These are phyloP conservation scores for Fissipunctia ypsillon DNA, from an alignment of 2,888 invertebrate species.

Conservation along the genomic window DNA sequence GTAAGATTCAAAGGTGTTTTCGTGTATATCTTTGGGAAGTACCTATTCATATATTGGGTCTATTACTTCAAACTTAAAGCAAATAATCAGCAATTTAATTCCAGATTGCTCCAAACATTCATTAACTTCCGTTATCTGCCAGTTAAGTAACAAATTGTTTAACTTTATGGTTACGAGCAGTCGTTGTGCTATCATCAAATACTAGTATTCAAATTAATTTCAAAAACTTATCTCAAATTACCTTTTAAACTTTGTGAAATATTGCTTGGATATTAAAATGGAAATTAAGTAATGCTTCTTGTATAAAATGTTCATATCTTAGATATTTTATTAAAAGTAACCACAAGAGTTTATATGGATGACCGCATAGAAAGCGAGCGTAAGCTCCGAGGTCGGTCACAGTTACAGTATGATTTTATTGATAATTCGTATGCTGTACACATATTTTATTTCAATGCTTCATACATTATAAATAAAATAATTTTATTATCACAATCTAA, in stretches of 20 bases:
- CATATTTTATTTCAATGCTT: not conserved
- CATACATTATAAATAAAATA: not conserved
- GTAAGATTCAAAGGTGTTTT: not conserved
- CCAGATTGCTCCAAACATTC: constrained; percentile 39
- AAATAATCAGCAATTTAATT: constrained; percentile 38
- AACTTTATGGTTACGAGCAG: constrained; percentile 55
- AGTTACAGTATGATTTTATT: constrained; percentile 8
- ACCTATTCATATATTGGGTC: constrained; percentile 20
- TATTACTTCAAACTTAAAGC: constrained; percentile 29
- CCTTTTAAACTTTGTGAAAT: constrained; percentile 39
- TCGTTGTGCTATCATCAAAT: constrained; percentile 44
- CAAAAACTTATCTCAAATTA: constrained; percentile 40
- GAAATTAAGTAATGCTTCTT: constrained; percentile 4
- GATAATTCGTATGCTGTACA: not conserved
- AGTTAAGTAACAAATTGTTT: constrained; percentile 61
- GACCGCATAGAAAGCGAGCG: constrained; percentile 22
- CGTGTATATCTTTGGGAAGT: not conserved
- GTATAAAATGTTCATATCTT: constrained; percentile 6
- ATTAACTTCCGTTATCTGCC: constrained; percentile 49
- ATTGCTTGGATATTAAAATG: constrained; percentile 28
- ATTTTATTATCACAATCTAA: not conserved
- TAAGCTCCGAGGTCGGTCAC: constrained; percentile 3
- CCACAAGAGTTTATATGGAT: constrained; percentile 26
- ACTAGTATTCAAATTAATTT: constrained; percentile 47
- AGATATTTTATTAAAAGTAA: constrained; percentile 15